These are phyloP conservation scores for Yoshiicerus persimilis DNA, from an alignment of 1,140 invertebrate genomes.

Conservation along the genomic window DNA sequence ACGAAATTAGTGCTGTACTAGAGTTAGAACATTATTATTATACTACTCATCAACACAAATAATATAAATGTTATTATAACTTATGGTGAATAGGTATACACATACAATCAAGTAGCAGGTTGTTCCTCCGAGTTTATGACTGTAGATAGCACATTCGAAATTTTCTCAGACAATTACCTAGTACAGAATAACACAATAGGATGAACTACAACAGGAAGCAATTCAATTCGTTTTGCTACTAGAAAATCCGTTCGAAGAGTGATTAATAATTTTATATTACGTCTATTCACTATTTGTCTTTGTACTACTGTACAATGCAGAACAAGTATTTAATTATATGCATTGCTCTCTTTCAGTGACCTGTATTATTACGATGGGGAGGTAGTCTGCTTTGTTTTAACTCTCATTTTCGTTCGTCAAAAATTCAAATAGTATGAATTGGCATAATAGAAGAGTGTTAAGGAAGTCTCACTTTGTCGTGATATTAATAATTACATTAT, in stretches of 20 bases:
- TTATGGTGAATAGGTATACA: background rate
- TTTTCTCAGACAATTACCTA: background rate
- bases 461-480: background rate
- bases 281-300: background rate
- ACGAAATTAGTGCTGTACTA: no score
- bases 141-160: background rate
- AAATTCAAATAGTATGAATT: no score
- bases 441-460: background rate
- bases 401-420: background rate
- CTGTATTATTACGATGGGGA: no score
- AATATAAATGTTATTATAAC: no score
- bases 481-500: background rate
- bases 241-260: background rate
- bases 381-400: background rate
- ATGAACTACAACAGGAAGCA: background rate
- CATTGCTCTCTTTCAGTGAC: no score
- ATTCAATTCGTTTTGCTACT: background rate
- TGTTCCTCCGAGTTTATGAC: background rate
- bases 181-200: background rate
- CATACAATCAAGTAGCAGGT: background rate
- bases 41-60: no score
- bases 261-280: background rate
- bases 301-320: background rate
- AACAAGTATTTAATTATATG: background rate
- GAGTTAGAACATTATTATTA: no score